phyloP scores from a whole-genome alignment of 2,888 invertebrate genomes.

The Sympetrum striolatum region DNA sequence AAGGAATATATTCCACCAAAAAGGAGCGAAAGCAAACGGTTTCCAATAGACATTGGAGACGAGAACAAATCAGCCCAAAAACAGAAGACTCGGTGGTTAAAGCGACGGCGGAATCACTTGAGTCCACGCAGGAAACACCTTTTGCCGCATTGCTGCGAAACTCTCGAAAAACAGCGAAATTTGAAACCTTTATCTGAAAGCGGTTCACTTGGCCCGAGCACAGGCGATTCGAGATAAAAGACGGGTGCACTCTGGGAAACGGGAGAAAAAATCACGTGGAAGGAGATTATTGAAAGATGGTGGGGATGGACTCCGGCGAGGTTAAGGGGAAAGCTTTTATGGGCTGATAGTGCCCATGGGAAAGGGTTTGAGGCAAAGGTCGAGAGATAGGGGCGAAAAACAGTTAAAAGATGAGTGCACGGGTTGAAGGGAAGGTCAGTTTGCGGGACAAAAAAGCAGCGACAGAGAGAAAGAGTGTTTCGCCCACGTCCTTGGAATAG shows the following conservation, averaged over 20 bases:
- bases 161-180: neutral
- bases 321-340: neutral
- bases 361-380: neutral
- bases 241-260: neutral
- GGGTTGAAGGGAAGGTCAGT: neutral
- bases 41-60: too few species aligned
- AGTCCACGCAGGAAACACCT: neutral
- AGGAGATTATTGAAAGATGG: neutral
- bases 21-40: too few species aligned
- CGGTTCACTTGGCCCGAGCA: neutral
- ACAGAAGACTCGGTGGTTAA: too few species aligned
- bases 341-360: neutral
- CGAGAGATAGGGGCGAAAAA: neutral
- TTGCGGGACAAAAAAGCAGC: neutral
- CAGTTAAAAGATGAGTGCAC: neutral
- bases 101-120: too few species aligned
- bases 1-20: too few species aligned
- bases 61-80: too few species aligned
- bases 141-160: neutral
- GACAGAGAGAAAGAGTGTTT: neutral
- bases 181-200: neutral
- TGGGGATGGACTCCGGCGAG: neutral
- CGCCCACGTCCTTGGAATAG: neutral
- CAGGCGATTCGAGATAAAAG: neutral
- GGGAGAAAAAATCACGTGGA: neutral